Evolutionary conservation across 2,797 vertebrate genomes (phyloP), one percentile per base, ranked within the genome.

Genomic region (Jordanella pulchra): DNA sequence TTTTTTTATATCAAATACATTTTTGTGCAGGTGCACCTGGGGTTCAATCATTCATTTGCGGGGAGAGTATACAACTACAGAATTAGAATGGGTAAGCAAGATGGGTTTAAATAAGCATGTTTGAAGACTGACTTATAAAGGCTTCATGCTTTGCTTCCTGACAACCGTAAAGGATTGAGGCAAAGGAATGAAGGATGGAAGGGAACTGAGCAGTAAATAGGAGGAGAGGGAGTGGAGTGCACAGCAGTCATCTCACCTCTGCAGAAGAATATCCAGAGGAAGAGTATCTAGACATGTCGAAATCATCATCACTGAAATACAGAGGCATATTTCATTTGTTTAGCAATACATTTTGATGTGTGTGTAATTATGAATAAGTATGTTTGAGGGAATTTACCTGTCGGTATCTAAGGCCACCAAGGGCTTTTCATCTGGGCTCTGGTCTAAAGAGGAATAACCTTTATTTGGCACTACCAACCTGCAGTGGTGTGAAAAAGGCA

Each of bases 191-290:
- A 68, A 66, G 15, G 51, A 48, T 51, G 15, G 30, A 70, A 67
- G 28, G 13, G 30, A 76, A 64, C 44, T 42, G n/a, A n/a, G 25
- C 25, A 21, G 60, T 15, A 42, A 44, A 44, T 17, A 63, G 12
- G 5, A 44, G 35, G 58, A 54, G 35, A 77, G 32, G 50, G 71
- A 51, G 45, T 32, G 74, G 69, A 73, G 63, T 30, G 53, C 51
- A 85, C 72, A 2, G 42, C 97, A 65, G 96, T 97, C 87, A 92
- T 95, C 97, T 97, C 96, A 99, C 97, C 97, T 99, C 97, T 87
- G 98, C 97, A 85, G 98, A 99, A 87, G 97, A 99, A 91, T 99
- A 99, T 93, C 98, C 98, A 74, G 98, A 99, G 7, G 98, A 99
- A 4, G 98, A 99, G 66, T 99, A 99, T 95, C 97, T 96, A 89